Evolutionary conservation across 2,797 vertebrate species (phyloP).

Genomic region (Tauraco hartlaubi): DNA sequence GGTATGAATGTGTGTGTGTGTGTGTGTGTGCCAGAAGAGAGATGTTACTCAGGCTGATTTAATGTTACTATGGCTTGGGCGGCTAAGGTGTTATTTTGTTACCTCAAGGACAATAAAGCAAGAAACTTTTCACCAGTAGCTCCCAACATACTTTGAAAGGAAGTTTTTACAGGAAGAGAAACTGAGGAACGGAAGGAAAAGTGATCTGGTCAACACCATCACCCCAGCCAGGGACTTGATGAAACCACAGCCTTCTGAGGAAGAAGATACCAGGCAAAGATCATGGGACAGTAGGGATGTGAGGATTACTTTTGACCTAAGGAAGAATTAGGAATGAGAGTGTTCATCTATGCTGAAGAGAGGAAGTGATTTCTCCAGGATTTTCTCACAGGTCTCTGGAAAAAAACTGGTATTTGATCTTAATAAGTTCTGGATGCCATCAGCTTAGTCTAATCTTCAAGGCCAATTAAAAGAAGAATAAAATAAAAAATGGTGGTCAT

Average conservation of each 20-base stretch:
- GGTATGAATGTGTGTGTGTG: not conserved
- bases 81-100: not conserved
- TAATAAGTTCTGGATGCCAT: not conserved
- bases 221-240: not conserved
- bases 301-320: not conserved
- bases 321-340: not conserved
- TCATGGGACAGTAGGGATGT: not conserved
- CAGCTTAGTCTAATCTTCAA: not conserved
- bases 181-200: not conserved
- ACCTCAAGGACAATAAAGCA: not conserved
- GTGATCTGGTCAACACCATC: not conserved
- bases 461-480: not conserved
- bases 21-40: not conserved
- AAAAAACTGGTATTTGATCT: not conserved
- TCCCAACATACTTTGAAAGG: not conserved
- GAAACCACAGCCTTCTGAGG: not conserved
- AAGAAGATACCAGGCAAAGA: not conserved
- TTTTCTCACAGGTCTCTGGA: not conserved
- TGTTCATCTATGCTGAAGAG: not conserved
- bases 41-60: not conserved
- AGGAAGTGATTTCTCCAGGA: not conserved
- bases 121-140: not conserved
- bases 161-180: not conserved
- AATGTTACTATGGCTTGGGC: not conserved
- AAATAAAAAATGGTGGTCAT: not conserved